Conservation (phyloP, 1,140 invertebrate genomes). For the Cotesia typhae region DNA sequence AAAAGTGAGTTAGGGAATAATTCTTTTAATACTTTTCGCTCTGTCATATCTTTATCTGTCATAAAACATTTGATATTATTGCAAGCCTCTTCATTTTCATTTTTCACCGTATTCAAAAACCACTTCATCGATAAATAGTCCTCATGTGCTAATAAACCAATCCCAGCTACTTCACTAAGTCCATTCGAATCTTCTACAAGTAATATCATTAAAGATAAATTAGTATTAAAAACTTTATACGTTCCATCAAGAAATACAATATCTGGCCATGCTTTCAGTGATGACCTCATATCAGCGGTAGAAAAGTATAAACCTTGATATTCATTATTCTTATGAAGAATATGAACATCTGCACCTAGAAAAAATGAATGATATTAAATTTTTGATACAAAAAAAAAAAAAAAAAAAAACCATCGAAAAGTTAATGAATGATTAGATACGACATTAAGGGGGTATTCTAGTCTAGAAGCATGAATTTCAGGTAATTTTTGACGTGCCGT, state of each 20-base stretch:
- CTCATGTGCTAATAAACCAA: constrained; percentile 34
- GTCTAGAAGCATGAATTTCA: too few species aligned
- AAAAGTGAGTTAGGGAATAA: constrained; percentile 27
- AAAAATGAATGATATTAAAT: background rate
- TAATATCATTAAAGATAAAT: constrained; percentile 39
- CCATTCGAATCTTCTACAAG: constrained; percentile 38
- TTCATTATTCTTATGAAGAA: constrained; percentile 23
- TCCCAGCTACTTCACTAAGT: constrained; percentile 28
- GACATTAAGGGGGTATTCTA: too few species aligned
- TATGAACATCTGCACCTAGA: constrained; percentile 13
- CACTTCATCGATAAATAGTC: constrained; percentile 35
- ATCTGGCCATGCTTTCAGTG: constrained; percentile 34
- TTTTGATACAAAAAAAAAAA: too few species aligned
- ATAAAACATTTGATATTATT: constrained; percentile 33
- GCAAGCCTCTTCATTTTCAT: constrained; percentile 25
- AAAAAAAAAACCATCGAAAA: background rate
- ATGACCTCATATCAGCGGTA: constrained; percentile 35
- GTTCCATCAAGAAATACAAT: constrained; percentile 43
- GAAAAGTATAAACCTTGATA: constrained; percentile 42
- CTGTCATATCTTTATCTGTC: constrained; percentile 40
- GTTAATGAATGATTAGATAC: background rate
- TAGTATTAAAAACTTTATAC: constrained; percentile 36
- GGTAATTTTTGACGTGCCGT: too few species aligned
- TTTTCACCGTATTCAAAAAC: constrained; percentile 30
- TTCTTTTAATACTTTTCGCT: constrained; percentile 38